Percentiles rank a stretch among this genome's conserved stretches.
phyloP scores from a whole-genome alignment of 2,888 invertebrate species.

The Perdita meconis region DNA sequence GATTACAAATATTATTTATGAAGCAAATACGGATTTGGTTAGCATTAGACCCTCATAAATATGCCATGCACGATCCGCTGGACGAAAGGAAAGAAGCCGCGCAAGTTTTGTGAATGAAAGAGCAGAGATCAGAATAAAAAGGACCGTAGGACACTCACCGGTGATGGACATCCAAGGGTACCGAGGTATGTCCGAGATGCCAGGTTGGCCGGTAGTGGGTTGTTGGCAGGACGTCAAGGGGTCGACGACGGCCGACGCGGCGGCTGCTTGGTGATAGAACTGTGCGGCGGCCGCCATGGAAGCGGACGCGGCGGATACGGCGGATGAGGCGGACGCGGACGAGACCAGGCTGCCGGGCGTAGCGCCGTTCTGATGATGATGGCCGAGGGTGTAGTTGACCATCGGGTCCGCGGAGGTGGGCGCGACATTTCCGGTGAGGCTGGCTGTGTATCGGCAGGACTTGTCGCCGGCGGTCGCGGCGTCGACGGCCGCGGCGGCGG shows the following conservation, averaged over 20 bases:
- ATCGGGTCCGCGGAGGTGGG: slow-evolving; percentile 88
- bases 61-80: too few species aligned
- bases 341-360: slow-evolving; percentile 82
- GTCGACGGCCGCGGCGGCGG: slow-evolving; percentile 88
- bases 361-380: slow-evolving; percentile 89
- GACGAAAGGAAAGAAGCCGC: too few species aligned
- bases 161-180: slow-evolving; percentile 99
- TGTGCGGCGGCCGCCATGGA: slow-evolving; percentile 91
- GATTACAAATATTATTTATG: too few species aligned
- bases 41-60: too few species aligned
- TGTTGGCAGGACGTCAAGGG: slow-evolving; percentile 93
- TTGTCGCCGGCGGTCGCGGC: slow-evolving; percentile 90
- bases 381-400: slow-evolving; percentile 92
- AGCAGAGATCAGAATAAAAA: not conserved
- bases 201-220: slow-evolving; percentile 91
- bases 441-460: slow-evolving; percentile 92
- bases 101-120: too few species aligned
- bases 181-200: slow-evolving; percentile 94
- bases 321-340: slow-evolving; percentile 87
- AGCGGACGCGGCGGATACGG: slow-evolving; percentile 88
- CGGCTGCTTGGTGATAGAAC: slow-evolving; percentile 95
- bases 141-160: slow-evolving; percentile 87
- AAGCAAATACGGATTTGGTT: too few species aligned
- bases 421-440: slow-evolving; percentile 87
- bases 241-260: slow-evolving; percentile 91